These are phyloP conservation scores for Meteorus sp. DNA, from an alignment of 1,140 invertebrate genomes.

Conservation along the genomic window DNA sequence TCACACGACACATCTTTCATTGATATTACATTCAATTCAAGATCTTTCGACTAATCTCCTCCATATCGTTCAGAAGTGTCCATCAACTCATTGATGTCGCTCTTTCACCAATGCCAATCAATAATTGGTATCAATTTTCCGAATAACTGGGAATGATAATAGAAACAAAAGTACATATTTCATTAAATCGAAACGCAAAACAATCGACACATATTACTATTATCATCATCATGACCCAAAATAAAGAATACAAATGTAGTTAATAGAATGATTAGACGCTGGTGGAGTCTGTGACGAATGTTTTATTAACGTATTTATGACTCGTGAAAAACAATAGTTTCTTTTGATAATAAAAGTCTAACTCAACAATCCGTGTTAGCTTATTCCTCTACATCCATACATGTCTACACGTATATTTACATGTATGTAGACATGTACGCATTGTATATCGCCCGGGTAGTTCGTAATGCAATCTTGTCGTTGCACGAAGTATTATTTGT, in stretches of 20 bases:
- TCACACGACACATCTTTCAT: too few relatives aligned
- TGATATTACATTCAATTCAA: too few relatives aligned
- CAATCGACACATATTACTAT: too few relatives aligned
- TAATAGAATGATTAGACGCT: neutral
- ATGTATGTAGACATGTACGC: neutral
- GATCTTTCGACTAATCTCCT: too few relatives aligned
- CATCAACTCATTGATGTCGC: too few relatives aligned
- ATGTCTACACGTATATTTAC: neutral
- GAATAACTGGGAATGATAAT: too few relatives aligned
- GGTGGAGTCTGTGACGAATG: neutral
- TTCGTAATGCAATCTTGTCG: constrained; percentile 52
- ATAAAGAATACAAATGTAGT: neutral
- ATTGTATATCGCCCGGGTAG: constrained; percentile 37
- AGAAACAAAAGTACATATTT: too few relatives aligned
- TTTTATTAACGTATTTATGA: constrained; percentile 46
- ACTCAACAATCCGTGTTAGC: neutral
- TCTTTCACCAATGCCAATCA: too few relatives aligned
- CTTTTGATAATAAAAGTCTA: constrained; percentile 46
- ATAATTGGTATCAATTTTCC: too few relatives aligned
- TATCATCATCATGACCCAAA: too few relatives aligned
- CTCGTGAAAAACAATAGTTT: constrained; percentile 51
- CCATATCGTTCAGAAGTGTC: too few relatives aligned
- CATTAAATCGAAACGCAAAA: too few relatives aligned
- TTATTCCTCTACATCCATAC: neutral
- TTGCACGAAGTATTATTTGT: constrained; percentile 17